Percentiles rank a stretch among this genome's conserved stretches.
These are phyloP conservation scores for Ficedula albicollis DNA, from an alignment of 2,797 vertebrate species.

Conservation along the genomic window DNA sequence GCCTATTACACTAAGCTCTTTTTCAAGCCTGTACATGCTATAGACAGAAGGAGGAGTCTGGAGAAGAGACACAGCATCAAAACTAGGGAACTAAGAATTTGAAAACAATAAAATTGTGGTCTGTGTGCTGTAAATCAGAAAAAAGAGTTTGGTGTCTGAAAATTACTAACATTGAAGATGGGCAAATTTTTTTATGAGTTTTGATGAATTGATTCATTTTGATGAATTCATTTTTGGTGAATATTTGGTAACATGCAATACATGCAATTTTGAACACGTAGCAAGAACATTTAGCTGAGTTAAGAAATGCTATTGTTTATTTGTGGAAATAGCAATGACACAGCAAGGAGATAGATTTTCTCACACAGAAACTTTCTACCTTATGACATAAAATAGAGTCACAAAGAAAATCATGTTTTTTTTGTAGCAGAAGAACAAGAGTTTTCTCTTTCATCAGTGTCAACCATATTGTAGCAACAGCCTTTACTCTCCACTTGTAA, in stretches of 20 bases:
- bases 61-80: background rate
- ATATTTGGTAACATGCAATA: background rate
- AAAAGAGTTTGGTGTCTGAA: background rate
- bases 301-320: constrained; percentile 30
- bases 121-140: background rate
- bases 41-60: background rate
- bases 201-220: background rate
- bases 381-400: background rate
- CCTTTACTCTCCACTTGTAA: background rate
- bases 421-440: background rate
- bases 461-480: background rate
- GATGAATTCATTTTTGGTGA: background rate
- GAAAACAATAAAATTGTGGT: background rate
- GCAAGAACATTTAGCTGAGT: background rate
- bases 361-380: background rate
- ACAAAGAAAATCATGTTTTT: background rate
- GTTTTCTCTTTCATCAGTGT: background rate
- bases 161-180: background rate
- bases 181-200: background rate
- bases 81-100: background rate
- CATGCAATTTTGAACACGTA: background rate
- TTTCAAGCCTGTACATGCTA: background rate
- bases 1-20: background rate
- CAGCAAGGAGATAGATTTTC: background rate
- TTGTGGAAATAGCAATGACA: background rate